Evolutionary conservation across 2,113 vertebrate genomes (phyloP).

Genomic region (Dolichallabes microphthalmus): DNA sequence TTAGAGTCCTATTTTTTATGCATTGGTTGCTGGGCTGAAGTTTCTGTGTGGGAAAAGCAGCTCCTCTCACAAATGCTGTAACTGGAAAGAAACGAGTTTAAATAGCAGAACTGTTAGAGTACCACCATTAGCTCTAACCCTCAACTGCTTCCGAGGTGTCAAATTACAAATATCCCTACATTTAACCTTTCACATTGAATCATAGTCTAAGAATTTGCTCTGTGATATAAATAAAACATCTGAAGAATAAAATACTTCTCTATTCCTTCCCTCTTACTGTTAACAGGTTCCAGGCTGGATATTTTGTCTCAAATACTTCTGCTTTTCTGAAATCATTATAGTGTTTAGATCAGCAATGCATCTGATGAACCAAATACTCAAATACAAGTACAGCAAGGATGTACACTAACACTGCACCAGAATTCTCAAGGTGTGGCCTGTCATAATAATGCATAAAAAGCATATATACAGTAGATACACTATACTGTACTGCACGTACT

Average conservation of each 20-base stretch:
- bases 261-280: not conserved
- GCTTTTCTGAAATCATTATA: not conserved
- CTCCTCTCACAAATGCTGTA: not conserved
- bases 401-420: not conserved
- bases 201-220: not conserved
- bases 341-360: not conserved
- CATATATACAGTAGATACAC: not conserved
- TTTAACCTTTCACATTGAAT: not conserved
- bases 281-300: not conserved
- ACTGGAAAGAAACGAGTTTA: not conserved
- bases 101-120: not conserved
- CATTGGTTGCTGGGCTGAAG: not conserved
- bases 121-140: constrained; percentile 9
- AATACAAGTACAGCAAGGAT: not conserved
- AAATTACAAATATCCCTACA: not conserved
- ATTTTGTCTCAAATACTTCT: no score
- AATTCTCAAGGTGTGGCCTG: not conserved
- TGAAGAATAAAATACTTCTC: not conserved
- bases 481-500: not conserved
- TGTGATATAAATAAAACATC: not conserved
- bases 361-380: not conserved
- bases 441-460: not conserved
- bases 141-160: not conserved
- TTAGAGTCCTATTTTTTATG: not conserved
- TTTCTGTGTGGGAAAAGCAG: not conserved